Evolutionary conservation across 2,888 invertebrate genomes (phyloP).

Genomic region (Chaitophorus viminalis): DNA sequence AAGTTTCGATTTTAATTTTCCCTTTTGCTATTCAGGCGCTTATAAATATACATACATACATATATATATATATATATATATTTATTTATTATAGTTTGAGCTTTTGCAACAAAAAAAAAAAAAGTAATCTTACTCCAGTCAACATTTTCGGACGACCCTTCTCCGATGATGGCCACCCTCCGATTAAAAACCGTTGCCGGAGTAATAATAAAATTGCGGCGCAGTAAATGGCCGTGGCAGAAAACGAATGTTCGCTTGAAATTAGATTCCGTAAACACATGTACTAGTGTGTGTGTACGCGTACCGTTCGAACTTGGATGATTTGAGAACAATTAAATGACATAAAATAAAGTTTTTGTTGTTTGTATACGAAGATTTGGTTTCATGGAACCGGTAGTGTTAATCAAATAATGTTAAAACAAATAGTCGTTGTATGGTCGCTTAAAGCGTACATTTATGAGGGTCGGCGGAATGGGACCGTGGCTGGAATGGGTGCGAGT

Average conservation of each 20-base stretch:
- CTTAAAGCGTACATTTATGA: background rate
- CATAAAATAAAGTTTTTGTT: background rate
- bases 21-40: background rate
- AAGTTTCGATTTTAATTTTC: background rate
- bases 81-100: background rate
- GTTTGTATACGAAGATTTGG: background rate
- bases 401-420: background rate
- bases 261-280: background rate
- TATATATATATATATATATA: background rate
- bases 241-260: background rate
- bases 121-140: conserved; percentile 26
- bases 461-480: background rate
- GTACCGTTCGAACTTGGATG: background rate
- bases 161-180: conserved; percentile 1
- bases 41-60: background rate
- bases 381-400: background rate
- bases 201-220: background rate
- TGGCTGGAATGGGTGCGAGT: background rate
- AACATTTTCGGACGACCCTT: background rate
- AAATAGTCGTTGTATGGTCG: background rate
- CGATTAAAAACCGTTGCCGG: conserved; percentile 1
- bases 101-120: background rate
- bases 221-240: no score
- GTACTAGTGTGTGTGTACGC: no score
- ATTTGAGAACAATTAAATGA: background rate